Evolutionary conservation across 2,797 vertebrate genomes (phyloP), one percentile per base, ranked within the genome.

Genomic region (Liparis tanakae): DNA sequence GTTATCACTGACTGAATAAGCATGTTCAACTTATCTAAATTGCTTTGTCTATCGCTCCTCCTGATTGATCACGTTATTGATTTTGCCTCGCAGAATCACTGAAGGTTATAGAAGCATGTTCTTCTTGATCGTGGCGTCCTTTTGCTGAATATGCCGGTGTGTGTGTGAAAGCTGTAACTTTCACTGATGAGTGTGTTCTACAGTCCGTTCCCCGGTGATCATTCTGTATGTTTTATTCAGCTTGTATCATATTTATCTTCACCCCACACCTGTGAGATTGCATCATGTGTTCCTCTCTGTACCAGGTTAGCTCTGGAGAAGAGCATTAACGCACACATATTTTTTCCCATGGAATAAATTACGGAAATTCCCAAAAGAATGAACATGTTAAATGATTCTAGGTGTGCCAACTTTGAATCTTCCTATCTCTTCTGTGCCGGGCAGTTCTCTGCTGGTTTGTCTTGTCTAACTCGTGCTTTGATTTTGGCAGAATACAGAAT

Each of bases 1-100:
- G 58, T 54, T 67, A 54, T 74, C 56, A 72, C 72, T 74, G 75
- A 79, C 34, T 58, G 25, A 18, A 75, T 60, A 80, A 80, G 81
- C 48, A 61, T 71, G 80, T 57, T 53, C 64, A 76, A 34, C 54
- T 85, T 84, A 83, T 88, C 85, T 85, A 72, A 83, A 87, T 72
- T 61, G 69, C 57, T 72, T 34, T 78, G 77, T 83, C 65, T 76
- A 1, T 43, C 61, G 73, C 30, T 53, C 58, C 66, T 77, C 39
- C 53, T 25, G 55, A 83, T 86, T 78, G 85, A 86, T 79, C 48
- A 22, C 30, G n/a, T 0, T 56, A 82, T 85, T 80, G 81, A 86
- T 69, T 81, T 53, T 41, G 10, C 20, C 48, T 17, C 10, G 61
- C 36, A 30, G 13, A 67, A 55, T 78, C 50, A 50, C 18, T 67